phyloP scores from a whole-genome alignment of 2,113 vertebrate species.

The Arothron firmamentum region DNA sequence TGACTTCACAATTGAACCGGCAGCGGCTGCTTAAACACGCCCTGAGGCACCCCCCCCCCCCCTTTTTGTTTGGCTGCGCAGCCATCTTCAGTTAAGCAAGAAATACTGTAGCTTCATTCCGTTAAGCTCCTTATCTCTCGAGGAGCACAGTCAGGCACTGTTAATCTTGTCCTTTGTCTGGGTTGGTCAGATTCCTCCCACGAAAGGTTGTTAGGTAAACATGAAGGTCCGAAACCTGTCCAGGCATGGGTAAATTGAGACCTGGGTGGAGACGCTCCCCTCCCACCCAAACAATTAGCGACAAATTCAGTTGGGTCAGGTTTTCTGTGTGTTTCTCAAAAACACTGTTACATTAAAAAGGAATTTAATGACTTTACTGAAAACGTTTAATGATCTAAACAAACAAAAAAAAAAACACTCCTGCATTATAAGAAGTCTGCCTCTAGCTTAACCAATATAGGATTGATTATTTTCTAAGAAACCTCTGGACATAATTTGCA shows the following conservation, averaged over 20 bases:
- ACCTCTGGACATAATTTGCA: no score
- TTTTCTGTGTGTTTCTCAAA: conserved; percentile 1
- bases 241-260: conserved; percentile 41
- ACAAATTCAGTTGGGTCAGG: conserved; percentile 22
- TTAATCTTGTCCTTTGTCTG: conserved; percentile 71
- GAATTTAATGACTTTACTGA: no score
- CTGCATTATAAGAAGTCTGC: no score
- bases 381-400: no score
- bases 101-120: conserved; percentile 62
- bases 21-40: conserved; percentile 26
- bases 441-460: no score
- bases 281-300: conserved; percentile 26
- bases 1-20: conserved; percentile 35
- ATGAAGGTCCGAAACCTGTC: conserved; percentile 45
- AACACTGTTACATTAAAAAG: conserved; percentile 2
- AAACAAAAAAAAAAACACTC: no score
- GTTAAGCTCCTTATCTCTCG: conserved; percentile 70
- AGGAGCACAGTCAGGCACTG: conserved; percentile 59
- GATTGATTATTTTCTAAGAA: no score
- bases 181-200: conserved; percentile 53
- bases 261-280: conserved; percentile 20
- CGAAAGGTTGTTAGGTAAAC: conserved; percentile 63
- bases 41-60: conserved; percentile 38
- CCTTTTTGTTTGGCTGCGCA: conserved; percentile 37
- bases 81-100: conserved; percentile 52